A percentile compares a stretch with the other conserved stretches of the same genome.
These are phyloP conservation scores for Nanger granti DNA, from an alignment of 2,113 vertebrate species.

Conservation along the genomic window DNA sequence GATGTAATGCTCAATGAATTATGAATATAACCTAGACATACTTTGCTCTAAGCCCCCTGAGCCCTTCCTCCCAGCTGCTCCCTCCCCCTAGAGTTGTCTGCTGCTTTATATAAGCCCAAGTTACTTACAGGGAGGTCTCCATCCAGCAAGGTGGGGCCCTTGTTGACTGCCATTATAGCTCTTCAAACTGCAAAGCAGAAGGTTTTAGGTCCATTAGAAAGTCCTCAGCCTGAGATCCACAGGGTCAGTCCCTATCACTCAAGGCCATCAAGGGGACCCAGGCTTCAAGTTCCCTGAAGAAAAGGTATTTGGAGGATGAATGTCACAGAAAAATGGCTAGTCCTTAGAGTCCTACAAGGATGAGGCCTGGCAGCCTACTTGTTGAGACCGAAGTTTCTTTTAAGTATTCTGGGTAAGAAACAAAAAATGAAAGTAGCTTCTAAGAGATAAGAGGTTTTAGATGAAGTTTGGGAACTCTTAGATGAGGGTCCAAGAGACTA, in stretches of 20 bases:
- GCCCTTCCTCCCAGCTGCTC: neutral
- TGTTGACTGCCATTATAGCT: slow-evolving; percentile 62
- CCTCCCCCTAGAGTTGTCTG: neutral
- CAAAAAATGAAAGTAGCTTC: neutral
- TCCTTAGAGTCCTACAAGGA: neutral
- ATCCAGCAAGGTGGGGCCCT: slow-evolving; percentile 60
- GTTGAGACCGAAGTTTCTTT: neutral
- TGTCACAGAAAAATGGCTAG: neutral
- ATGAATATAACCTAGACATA: neutral
- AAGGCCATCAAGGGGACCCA: neutral
- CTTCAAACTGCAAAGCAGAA: slow-evolving; percentile 64
- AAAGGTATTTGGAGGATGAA: neutral
- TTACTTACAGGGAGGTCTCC: slow-evolving; percentile 74
- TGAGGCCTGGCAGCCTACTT: neutral
- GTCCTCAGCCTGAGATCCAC: neutral
- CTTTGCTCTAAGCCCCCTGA: neutral
- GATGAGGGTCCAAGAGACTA: neutral
- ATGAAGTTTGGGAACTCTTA: neutral
- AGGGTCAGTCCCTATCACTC: neutral
- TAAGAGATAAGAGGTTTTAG: neutral
- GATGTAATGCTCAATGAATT: neutral
- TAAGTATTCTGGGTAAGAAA: neutral
- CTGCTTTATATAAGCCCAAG: fast-evolving
- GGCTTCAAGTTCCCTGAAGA: neutral
- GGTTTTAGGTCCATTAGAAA: neutral